Base-by-base conservation (phyloP, 2,797 vertebrate genomes). In the Psittacula derbiana region DNA sequence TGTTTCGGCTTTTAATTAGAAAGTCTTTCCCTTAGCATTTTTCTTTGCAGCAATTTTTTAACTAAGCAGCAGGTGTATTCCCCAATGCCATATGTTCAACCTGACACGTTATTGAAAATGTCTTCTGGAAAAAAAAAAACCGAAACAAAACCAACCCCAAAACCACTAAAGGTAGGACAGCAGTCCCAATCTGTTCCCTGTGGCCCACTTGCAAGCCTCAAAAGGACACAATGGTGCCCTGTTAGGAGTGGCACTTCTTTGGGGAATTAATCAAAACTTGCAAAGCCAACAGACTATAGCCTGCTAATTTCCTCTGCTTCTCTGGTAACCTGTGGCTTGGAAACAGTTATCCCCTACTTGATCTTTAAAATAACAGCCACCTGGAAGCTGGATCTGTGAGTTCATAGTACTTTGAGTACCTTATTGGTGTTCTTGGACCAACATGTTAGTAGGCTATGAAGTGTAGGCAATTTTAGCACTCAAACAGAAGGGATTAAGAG, bases 21-120 rank as follows among this genome's bases (percentile, higher is more conserved):
- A 95, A 82, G 73, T 65, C 78, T 80, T 97, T 94, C 88, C 84
- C 27, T 71, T 87, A 90, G 90, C 80, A 67, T 82, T 96, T 94
- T 92, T 93, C 88, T 94, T 90, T 93, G 80, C 52, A 93, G 64
- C 36, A 73, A 73, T 73, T 96, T 92, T 93, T 81, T 86, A 96
- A 72, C 64, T 76, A 92, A 95, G 91, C 92, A 93, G 85, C 94
- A 96, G 87, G 80, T 92, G 49, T 92, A 92, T 86, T 93, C 92
- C 83, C 82, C 74, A 72, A 46, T 71, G 72, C 93, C 93, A 87
- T 95, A 95, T 95, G 72, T 88, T 91, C 93, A 92, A 91, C 86
- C 47, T 92, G 74, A 84, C 44, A 62, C 5, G 50, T 76, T 81
- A 88, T 64, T 74, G 70, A 87, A 94, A 95, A 81, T 19, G 58